Evolutionary conservation across 2,888 invertebrate genomes (phyloP).

Genomic region (Criorhina ranunculi): DNA sequence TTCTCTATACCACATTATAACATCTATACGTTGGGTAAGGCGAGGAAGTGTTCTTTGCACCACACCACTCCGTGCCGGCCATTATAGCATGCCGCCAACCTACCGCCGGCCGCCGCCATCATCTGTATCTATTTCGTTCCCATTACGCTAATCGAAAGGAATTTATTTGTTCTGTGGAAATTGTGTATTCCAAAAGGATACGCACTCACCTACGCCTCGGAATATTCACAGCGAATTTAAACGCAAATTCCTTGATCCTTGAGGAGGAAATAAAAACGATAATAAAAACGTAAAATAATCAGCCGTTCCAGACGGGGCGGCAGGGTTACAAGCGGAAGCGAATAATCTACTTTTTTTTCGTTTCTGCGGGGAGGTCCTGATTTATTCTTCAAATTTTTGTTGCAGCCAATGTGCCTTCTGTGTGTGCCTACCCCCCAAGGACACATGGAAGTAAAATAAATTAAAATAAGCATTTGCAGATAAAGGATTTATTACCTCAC

Average conservation of each 20-base stretch:
- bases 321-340: background rate
- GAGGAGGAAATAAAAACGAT: conserved; percentile 33
- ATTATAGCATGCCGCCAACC: background rate
- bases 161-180: conserved; percentile 58
- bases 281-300: conserved; percentile 26
- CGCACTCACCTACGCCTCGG: conserved; percentile 12
- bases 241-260: conserved; percentile 40
- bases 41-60: conserved; percentile 8
- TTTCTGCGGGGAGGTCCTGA: conserved; percentile 5
- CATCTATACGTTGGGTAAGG: conserved; percentile 11
- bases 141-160: conserved; percentile 65
- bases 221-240: conserved; percentile 20
- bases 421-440: conserved; percentile 30
- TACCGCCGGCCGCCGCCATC: conserved; percentile 11
- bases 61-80: background rate
- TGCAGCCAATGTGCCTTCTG: conserved; percentile 6
- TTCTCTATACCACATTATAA: conserved; percentile 15
- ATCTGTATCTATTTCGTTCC: conserved; percentile 67
- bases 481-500: conserved; percentile 46
- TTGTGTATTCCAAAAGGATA: conserved; percentile 50
- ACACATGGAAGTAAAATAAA: conserved; percentile 46
- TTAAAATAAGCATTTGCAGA: conserved; percentile 49
- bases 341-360: conserved; percentile 50
- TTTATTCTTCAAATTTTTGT: conserved; percentile 27
- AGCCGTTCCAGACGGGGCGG: background rate